Conservation (phyloP, 2,888 invertebrate species). For the Lasiommata megera region DNA sequence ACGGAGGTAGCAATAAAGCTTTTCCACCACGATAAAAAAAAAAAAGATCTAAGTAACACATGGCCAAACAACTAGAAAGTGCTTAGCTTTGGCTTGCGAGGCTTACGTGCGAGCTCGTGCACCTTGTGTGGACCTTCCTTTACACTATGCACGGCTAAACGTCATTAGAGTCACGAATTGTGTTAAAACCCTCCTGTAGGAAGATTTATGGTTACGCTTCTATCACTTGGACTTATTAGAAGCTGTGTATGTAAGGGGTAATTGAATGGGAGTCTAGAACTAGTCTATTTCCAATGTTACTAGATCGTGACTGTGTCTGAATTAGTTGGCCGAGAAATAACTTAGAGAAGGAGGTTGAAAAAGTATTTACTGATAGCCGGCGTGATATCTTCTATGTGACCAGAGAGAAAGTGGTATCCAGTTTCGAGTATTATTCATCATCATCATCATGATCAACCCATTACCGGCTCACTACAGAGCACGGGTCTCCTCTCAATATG, state of each 20-base stretch:
- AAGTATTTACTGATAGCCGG: no score
- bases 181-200: slow-evolving; percentile 55
- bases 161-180: slow-evolving; percentile 68
- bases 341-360: slow-evolving; percentile 2
- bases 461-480: no score
- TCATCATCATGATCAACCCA: no score
- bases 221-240: slow-evolving; percentile 36
- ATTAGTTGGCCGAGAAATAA: not conserved
- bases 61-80: no score
- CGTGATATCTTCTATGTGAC: no score
- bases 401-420: no score
- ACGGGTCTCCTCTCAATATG: no score
- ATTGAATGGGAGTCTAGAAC: slow-evolving; percentile 26
- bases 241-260: slow-evolving; percentile 32
- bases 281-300: slow-evolving; percentile 6
- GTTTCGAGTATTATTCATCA: no score
- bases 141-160: slow-evolving; percentile 46
- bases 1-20: no score
- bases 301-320: slow-evolving; percentile 16
- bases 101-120: not conserved
- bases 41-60: no score
- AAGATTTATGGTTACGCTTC: slow-evolving; percentile 58
- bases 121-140: not conserved
- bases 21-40: no score
- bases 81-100: not conserved